Conservation (phyloP, 2,888 invertebrate genomes). For the Stratiomys singularior region DNA sequence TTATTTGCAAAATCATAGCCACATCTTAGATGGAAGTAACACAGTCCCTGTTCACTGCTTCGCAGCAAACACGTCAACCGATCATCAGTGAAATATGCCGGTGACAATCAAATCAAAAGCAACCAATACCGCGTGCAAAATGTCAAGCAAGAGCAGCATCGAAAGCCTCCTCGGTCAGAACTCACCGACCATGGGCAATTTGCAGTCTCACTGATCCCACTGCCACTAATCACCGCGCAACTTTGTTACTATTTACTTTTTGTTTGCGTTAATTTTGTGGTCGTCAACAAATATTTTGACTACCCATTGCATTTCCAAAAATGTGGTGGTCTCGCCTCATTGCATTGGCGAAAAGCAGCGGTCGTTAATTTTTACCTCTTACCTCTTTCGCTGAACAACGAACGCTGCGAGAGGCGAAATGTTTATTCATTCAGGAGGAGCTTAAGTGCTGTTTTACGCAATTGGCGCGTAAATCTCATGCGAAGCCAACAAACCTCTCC, state of each 20-base stretch:
- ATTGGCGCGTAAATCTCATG: conserved; percentile 40
- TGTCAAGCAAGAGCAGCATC: no score
- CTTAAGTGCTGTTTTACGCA: conserved; percentile 33
- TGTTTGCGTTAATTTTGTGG: background rate
- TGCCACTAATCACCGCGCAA: background rate
- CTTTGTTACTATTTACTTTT: background rate
- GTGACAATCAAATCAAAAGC: no score
- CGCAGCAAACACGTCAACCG: no score
- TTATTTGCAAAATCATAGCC: no score
- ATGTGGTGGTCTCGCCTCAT: background rate
- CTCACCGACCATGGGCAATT: background rate
- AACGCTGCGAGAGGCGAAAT: background rate
- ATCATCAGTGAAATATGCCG: no score
- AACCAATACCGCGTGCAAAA: no score
- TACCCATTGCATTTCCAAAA: conserved; percentile 28
- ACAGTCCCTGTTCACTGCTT: no score
- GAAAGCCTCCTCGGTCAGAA: background rate
- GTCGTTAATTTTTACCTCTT: conserved; percentile 11
- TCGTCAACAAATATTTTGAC: conserved; percentile 27
- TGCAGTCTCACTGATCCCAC: background rate
- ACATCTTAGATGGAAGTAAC: no score
- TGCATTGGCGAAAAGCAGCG: conserved; percentile 20
- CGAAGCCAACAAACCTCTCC: conserved; percentile 25
- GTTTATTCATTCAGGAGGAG: conserved; percentile 42
- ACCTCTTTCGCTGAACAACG: background rate